These are phyloP conservation scores for Habroteleia sp. DNA, from an alignment of 2,888 invertebrate species.

Conservation along the genomic window DNA sequence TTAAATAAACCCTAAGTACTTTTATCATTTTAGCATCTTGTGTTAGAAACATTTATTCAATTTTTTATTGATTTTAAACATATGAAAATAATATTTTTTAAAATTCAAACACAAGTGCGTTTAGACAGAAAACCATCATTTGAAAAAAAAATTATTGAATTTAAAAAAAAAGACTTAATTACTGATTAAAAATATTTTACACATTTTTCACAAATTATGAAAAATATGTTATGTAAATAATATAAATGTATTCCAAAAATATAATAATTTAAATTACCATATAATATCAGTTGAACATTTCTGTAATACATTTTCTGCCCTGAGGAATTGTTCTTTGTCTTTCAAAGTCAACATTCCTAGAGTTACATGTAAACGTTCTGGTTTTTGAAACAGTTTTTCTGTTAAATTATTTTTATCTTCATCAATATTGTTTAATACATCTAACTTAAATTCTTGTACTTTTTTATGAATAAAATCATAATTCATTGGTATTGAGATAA, in stretches of 20 bases:
- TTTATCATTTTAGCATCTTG: too few species aligned
- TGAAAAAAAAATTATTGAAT: too few species aligned
- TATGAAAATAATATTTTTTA: too few species aligned
- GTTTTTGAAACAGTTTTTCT: slow-evolving; percentile 87
- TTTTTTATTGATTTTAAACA: too few species aligned
- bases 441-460: slow-evolving; percentile 85
- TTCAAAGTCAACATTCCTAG: slow-evolving; percentile 88
- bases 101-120: too few species aligned
- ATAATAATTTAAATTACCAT: too few species aligned
- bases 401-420: slow-evolving; percentile 84
- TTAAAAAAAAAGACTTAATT: too few species aligned
- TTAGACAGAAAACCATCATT: too few species aligned
- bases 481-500: slow-evolving; percentile 90
- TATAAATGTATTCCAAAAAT: too few species aligned
- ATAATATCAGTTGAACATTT: slow-evolving; percentile 85
- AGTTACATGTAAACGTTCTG: slow-evolving; percentile 91
- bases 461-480: slow-evolving; percentile 83
- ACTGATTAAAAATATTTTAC: too few species aligned
- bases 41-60: too few species aligned
- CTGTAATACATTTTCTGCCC: slow-evolving; percentile 82
- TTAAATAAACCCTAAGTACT: too few species aligned
- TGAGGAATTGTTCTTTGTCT: slow-evolving; percentile 87
- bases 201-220: background rate
- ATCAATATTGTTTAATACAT: slow-evolving; percentile 79
- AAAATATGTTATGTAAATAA: slow-evolving; percentile 56